Evolutionary conservation across 2,113 vertebrate genomes (phyloP), one percentile per base, ranked within the genome.

Genomic region (Astur gentilis): DNA sequence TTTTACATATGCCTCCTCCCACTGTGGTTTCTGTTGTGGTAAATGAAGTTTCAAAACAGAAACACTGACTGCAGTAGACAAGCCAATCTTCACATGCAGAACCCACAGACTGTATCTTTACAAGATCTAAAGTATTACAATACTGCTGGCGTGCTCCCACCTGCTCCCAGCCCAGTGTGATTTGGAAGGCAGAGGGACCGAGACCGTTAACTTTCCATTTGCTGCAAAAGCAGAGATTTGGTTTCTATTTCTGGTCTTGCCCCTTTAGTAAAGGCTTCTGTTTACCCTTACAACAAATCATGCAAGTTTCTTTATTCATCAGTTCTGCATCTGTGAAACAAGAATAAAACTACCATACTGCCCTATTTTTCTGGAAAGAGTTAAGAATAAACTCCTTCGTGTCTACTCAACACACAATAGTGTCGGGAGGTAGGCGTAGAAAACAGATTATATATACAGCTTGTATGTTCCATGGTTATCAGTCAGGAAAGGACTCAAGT

Each of bases 21-120:
- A 65, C 19, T 90, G 76, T 87, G 78, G 94, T 94, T 96, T 96
- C 62, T 96, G 57, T 75, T 83, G 84, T 82, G 87, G 91, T 67
- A 90, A 96, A 83, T 45, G 79, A 94, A 71, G 34, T 91, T 44
- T 82, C 80, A 50, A 92, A 61, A 91, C 79, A 90, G 73, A 92
- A 93, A 70, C 54, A 91, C 36, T 69, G 66, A 67, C 84, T 94
- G 66, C 61, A 91, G 80, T 49, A 45, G 34, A 90, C 32, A 69
- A 94, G 77, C 57, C 77, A 93, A 80, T 96, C 91, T 96, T 77
- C 90, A 89, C 36, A 93, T 21, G 12, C 42, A 81, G 64, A 94
- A 93, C 72, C 94, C 89, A n/a, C 83, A 96, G 92, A 16, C 29
- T 60, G 3, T 80, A 97, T 95, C 89, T 94, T 84, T 79, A 84